phyloP scores from a whole-genome alignment of 2,888 invertebrate genomes.

The Trachelus tabidus region DNA sequence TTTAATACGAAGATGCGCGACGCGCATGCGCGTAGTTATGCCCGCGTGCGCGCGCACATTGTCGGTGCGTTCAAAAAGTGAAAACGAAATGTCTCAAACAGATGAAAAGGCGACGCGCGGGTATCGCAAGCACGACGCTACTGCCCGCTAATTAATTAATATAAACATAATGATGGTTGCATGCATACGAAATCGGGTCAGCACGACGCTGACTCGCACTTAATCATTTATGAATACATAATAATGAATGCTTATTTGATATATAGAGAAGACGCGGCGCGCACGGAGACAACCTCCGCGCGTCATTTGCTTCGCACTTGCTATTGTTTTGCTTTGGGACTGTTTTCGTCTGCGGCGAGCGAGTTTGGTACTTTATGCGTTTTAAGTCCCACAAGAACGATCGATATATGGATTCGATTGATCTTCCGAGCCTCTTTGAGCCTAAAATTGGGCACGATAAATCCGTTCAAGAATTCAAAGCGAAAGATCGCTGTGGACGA shows the following conservation, averaged over 20 bases:
- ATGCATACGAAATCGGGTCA: constrained; percentile 46
- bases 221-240: constrained; percentile 46
- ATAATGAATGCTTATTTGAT: constrained; percentile 39
- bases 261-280: constrained; percentile 46
- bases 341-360: not conserved
- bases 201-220: constrained; percentile 48
- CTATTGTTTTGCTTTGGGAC: constrained; percentile 41
- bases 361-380: not conserved
- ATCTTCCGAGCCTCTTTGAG: not conserved
- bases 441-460: not conserved
- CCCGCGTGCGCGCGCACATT: constrained; percentile 3
- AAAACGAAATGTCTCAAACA: constrained; percentile 1
- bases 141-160: constrained; percentile 32
- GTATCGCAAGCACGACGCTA: constrained; percentile 45
- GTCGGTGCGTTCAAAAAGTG: constrained; percentile 4
- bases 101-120: constrained; percentile 3
- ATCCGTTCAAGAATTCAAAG: not conserved
- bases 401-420: not conserved
- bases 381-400: too few species aligned
- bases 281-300: constrained; percentile 56
- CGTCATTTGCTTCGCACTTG: constrained; percentile 55
- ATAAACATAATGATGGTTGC: constrained; percentile 48
- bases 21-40: not conserved
- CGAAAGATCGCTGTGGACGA: not conserved
- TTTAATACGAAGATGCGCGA: not conserved